Percentiles rank a stretch among this genome's conserved stretches.
Evolutionary conservation across 1,140 invertebrate genomes (phyloP).

Genomic region (Yoshiicerus persimilis): DNA sequence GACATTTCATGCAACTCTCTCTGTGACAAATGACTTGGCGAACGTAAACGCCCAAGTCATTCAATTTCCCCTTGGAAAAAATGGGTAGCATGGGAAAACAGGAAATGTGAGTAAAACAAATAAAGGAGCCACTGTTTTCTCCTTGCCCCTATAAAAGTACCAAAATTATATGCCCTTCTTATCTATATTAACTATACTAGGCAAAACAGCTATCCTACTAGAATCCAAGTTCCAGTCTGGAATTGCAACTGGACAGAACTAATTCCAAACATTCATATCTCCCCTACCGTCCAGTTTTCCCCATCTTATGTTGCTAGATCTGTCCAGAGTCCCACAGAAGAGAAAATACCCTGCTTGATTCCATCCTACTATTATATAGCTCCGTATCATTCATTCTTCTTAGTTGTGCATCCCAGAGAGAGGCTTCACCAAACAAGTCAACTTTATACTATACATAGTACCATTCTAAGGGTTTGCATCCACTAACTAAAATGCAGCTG

Average conservation of each 20-base stretch:
- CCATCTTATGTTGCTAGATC: not conserved
- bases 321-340: not conserved
- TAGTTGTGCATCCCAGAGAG: not conserved
- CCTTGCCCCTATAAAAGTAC: not conserved
- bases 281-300: not conserved
- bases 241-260: not conserved
- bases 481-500: not conserved
- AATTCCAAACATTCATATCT: slow-evolving; percentile 21
- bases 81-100: slow-evolving; percentile 5
- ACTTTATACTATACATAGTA: too few relatives aligned
- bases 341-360: not conserved
- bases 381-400: slow-evolving; percentile 3
- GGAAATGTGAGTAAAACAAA: not conserved
- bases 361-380: not conserved
- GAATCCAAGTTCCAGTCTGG: not conserved
- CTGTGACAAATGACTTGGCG: slow-evolving; percentile 14
- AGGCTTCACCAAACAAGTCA: not conserved
- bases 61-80: slow-evolving; percentile 23
- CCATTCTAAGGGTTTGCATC: not conserved
- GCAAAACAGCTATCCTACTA: not conserved
- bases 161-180: too few relatives aligned
- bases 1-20: not conserved
- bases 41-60: slow-evolving; percentile 21
- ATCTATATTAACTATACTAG: not conserved
- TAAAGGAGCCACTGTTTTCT: not conserved